A percentile compares a stretch with the other conserved stretches of the same genome.
phyloP scores from a whole-genome alignment of 2,113 vertebrate species.

The Anguilla japonica region DNA sequence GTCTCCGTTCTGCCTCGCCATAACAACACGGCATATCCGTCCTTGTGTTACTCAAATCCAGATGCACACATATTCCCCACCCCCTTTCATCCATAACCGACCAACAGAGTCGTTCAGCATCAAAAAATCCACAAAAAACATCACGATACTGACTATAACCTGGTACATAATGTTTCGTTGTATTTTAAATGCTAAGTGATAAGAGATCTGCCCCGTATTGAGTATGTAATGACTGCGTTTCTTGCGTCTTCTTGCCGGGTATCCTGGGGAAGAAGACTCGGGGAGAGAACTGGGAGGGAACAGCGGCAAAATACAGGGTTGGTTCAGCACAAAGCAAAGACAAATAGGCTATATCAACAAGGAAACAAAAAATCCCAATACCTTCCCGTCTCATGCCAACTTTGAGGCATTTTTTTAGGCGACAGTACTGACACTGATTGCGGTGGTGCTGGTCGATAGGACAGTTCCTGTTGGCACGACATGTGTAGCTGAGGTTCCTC shows the following conservation, averaged over 20 bases:
- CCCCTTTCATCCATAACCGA: constrained; percentile 22
- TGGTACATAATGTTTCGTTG: constrained; percentile 16
- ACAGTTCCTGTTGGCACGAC: constrained; percentile 89
- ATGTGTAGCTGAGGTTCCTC: constrained; percentile 89
- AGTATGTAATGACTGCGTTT: constrained; percentile 52
- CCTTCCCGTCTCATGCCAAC: constrained; percentile 95
- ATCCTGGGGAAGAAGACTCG: constrained; percentile 56
- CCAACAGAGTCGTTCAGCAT: constrained; percentile 28
- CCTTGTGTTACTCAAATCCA: constrained; percentile 46
- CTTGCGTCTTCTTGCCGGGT: constrained; percentile 57
- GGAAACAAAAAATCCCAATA: constrained; percentile 69
- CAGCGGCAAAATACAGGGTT: constrained; percentile 44
- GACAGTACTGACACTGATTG: constrained; percentile 95
- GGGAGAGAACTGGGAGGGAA: constrained; percentile 53
- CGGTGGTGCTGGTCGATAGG: constrained; percentile 93
- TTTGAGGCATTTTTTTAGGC: constrained; percentile 94
- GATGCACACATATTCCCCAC: constrained; percentile 30
- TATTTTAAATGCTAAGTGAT: constrained; percentile 32
- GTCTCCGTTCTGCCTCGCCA: constrained; percentile 64
- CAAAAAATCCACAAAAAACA: background rate
- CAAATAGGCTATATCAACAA: constrained; percentile 51
- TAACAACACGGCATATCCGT: constrained; percentile 60
- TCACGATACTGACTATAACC: constrained; percentile 13
- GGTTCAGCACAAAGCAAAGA: constrained; percentile 48
- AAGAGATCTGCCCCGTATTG: constrained; percentile 43